Evolutionary conservation across 2,113 vertebrate genomes (phyloP).

Genomic region (Ceuthmochares aereus): DNA sequence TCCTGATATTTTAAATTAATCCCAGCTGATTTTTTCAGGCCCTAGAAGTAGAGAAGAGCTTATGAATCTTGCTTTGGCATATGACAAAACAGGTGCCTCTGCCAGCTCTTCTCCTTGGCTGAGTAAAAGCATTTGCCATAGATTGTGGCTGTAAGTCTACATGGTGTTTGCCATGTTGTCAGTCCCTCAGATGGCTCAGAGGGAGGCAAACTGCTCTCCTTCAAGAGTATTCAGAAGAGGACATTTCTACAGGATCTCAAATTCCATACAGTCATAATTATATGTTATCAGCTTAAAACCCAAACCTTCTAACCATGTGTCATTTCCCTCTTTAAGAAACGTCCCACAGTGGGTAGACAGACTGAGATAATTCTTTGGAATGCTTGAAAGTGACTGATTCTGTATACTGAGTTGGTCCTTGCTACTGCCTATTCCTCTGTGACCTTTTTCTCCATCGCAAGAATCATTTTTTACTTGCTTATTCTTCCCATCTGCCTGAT

Average conservation of each 20-base stretch:
- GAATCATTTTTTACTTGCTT: neutral
- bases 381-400: neutral
- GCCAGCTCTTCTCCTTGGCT: neutral
- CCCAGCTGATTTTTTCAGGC: neutral
- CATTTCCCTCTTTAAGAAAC: neutral
- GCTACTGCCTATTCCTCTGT: neutral
- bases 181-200: neutral
- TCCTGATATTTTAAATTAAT: neutral
- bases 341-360: neutral
- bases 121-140: neutral
- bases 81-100: neutral
- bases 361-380: neutral
- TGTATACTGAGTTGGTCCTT: neutral
- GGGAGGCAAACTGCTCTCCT: neutral
- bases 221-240: neutral
- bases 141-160: neutral
- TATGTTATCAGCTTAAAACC: neutral
- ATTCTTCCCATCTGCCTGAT: neutral
- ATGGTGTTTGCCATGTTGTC: neutral
- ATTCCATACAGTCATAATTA: neutral
- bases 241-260: fast-evolving
- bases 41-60: neutral
- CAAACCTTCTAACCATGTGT: neutral
- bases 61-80: neutral
- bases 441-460: neutral